These are phyloP conservation scores for Elymnias hypermnestra DNA, from an alignment of 1,140 invertebrate species.

Conservation along the genomic window DNA sequence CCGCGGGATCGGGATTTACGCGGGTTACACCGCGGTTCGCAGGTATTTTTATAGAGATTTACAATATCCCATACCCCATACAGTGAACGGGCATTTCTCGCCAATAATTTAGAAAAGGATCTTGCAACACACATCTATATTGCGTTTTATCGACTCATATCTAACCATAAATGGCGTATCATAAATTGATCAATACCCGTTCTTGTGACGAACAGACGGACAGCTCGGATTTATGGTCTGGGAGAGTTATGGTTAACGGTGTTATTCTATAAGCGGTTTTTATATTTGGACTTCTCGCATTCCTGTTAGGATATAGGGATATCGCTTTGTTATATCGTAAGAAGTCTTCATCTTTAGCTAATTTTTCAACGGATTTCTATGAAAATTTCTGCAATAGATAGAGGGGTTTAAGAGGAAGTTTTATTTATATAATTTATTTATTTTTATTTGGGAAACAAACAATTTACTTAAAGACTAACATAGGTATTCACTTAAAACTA, in stretches of 20 bases:
- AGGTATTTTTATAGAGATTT: too few species aligned
- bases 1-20: too few species aligned
- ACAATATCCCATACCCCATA: not conserved
- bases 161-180: conserved; percentile 43
- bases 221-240: conserved; percentile 47
- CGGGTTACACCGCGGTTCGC: too few species aligned
- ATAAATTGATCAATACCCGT: conserved; percentile 59
- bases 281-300: conserved; percentile 17
- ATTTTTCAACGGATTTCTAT: too few species aligned
- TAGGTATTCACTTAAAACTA: too few species aligned
- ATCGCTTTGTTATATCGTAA: not conserved
- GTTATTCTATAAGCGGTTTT: conserved; percentile 36
- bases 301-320: conserved; percentile 5
- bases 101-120: conserved; percentile 6
- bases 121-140: conserved; percentile 6
- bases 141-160: conserved; percentile 32
- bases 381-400: too few species aligned
- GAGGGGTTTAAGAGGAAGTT: too few species aligned
- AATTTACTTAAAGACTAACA: too few species aligned
- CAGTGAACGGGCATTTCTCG: conserved; percentile 2
- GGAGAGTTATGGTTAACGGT: conserved; percentile 52
- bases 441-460: too few species aligned
- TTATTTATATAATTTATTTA: too few species aligned
- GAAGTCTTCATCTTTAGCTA: too few species aligned
- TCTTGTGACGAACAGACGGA: conserved; percentile 49